A percentile compares a stretch with the other conserved stretches of the same genome.
These are phyloP conservation scores for Fragum sueziense DNA, from an alignment of 2,888 invertebrate species.

Conservation along the genomic window DNA sequence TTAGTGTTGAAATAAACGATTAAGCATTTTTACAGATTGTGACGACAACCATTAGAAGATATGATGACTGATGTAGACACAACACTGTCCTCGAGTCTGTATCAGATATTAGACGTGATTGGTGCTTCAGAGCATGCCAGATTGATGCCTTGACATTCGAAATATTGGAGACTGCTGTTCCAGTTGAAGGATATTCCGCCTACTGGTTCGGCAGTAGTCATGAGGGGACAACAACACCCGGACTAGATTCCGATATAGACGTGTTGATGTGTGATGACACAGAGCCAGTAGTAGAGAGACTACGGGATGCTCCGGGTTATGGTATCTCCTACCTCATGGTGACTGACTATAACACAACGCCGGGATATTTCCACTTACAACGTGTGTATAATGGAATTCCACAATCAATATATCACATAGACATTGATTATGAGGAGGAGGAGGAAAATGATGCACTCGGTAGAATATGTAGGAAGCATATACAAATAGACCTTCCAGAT, in stretches of 20 bases:
- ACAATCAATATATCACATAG: neutral
- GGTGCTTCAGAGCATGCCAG: neutral
- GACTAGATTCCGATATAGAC: neutral
- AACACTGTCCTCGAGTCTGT: too few relatives aligned
- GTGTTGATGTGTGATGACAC: neutral
- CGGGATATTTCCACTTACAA: slow-evolving; percentile 2
- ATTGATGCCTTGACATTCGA: neutral
- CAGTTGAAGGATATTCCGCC: neutral
- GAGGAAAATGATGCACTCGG: neutral
- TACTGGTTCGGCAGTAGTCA: neutral
- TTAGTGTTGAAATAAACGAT: too few relatives aligned
- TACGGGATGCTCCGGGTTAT: neutral
- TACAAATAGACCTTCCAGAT: neutral
- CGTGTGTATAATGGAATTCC: neutral
- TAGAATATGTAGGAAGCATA: neutral
- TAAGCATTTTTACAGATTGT: too few relatives aligned
- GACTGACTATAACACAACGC: neutral
- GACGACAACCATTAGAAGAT: too few relatives aligned
- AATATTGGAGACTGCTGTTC: neutral
- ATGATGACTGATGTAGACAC: too few relatives aligned
- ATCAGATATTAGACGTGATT: neutral
- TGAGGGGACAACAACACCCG: slow-evolving; percentile 1
- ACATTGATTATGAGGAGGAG: neutral
- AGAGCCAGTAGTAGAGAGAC: neutral
- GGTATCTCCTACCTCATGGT: neutral